phyloP scores from a whole-genome alignment of 2,113 vertebrate species.

The Oriolus oriolus region DNA sequence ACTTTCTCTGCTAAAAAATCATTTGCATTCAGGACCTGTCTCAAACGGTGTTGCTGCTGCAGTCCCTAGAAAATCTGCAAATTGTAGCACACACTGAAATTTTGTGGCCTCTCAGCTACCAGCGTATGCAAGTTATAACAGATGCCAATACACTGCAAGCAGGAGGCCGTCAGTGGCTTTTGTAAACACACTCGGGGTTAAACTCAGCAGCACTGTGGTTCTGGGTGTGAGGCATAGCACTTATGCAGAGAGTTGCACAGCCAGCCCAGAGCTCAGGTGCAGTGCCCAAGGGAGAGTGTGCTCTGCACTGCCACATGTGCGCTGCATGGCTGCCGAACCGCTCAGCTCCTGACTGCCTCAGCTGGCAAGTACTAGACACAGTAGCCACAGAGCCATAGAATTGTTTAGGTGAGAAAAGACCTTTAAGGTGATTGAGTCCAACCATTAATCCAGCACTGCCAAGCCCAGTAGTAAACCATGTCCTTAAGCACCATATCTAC shows the following conservation, averaged over 20 bases:
- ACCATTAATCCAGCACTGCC: no score
- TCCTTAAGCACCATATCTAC: no score
- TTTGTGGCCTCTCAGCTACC: background rate
- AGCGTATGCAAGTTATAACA: background rate
- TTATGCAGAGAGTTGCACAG: fast-evolving
- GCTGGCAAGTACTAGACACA: no score
- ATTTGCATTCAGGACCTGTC: background rate
- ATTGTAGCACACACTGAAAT: background rate
- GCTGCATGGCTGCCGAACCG: fast-evolving
- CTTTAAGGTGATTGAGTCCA: fast-evolving
- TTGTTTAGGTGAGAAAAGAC: background rate
- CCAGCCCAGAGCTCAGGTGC: background rate
- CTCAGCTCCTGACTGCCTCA: no score
- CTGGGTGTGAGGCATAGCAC: background rate
- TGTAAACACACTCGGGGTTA: fast-evolving
- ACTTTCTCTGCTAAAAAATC: background rate
- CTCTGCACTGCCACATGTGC: fast-evolving
- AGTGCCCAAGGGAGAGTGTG: background rate
- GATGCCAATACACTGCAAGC: background rate
- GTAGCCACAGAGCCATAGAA: no score
- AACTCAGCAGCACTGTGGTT: fast-evolving
- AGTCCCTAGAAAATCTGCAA: background rate
- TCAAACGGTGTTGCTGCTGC: background rate
- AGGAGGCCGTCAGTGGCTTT: background rate
- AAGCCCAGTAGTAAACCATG: background rate